Evolutionary conservation across 2,113 vertebrate species (phyloP).

Genomic region (Tragelaphus imberbis): DNA sequence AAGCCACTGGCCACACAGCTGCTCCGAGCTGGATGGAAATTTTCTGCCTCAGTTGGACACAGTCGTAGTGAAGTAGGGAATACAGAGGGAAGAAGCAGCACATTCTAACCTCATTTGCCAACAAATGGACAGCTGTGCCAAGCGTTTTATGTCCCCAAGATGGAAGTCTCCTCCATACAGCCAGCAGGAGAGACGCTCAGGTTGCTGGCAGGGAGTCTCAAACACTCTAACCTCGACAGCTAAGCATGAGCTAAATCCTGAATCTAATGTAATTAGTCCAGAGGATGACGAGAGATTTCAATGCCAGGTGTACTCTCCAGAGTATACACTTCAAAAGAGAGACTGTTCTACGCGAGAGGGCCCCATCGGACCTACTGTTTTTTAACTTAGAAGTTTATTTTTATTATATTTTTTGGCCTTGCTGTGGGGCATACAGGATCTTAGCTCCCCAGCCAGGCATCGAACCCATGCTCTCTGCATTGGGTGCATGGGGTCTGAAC

Average conservation of each 20-base stretch:
- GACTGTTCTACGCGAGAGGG: not conserved
- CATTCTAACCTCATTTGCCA: not conserved
- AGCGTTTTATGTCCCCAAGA: not conserved
- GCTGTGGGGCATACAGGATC: not conserved
- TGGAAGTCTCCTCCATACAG: not conserved
- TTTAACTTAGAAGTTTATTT: not conserved
- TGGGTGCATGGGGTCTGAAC: not conserved
- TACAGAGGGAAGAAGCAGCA: not conserved
- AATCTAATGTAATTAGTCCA: not conserved
- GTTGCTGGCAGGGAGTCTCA: not conserved
- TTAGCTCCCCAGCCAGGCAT: not conserved
- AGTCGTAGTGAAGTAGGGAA: not conserved
- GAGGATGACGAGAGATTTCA: not conserved
- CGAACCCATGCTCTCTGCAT: not conserved
- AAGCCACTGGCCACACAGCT: not conserved
- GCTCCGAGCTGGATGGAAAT: not conserved
- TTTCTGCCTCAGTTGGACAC: constrained; percentile 18
- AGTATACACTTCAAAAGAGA: not conserved
- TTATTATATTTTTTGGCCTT: not conserved
- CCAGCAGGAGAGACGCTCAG: not conserved
- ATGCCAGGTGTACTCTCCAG: not conserved
- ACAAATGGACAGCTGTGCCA: not conserved
- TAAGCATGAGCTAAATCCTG: not conserved
- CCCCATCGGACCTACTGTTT: not conserved
- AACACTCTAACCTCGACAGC: not conserved